Conservation (phyloP, 2,797 vertebrate species). For the Pachyuromys duprasi region DNA sequence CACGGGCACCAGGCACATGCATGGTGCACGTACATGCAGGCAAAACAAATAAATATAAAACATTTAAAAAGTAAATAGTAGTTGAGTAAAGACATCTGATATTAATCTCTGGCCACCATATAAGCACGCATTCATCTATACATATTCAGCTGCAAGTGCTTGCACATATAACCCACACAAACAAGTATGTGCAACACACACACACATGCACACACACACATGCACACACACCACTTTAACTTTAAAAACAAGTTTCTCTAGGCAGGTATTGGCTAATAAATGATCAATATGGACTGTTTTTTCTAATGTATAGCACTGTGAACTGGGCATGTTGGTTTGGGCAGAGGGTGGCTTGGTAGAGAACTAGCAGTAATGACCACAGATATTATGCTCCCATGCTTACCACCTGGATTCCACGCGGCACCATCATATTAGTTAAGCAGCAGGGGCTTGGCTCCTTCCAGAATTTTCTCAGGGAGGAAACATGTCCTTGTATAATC, state of each 20-base stretch:
- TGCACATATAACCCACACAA: background rate
- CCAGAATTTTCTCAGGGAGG: background rate
- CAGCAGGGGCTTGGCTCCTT: background rate
- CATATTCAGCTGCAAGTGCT: background rate
- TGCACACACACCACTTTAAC: background rate
- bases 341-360: background rate
- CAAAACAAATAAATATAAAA: background rate
- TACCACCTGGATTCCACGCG: background rate
- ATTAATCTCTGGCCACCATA: background rate
- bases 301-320: background rate
- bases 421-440: background rate
- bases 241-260: background rate
- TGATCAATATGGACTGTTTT: background rate
- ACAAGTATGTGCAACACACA: background rate
- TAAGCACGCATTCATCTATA: background rate
- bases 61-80: background rate
- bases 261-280: background rate
- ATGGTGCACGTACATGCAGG: background rate
- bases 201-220: too few species aligned
- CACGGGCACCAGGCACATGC: background rate
- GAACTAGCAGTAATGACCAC: background rate
- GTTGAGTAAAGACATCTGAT: background rate
- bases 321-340: background rate
- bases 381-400: rapidly evolving
- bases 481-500: background rate